These are phyloP conservation scores for Orgyia antiqua DNA, from an alignment of 2,888 invertebrate genomes.

Conservation along the genomic window DNA sequence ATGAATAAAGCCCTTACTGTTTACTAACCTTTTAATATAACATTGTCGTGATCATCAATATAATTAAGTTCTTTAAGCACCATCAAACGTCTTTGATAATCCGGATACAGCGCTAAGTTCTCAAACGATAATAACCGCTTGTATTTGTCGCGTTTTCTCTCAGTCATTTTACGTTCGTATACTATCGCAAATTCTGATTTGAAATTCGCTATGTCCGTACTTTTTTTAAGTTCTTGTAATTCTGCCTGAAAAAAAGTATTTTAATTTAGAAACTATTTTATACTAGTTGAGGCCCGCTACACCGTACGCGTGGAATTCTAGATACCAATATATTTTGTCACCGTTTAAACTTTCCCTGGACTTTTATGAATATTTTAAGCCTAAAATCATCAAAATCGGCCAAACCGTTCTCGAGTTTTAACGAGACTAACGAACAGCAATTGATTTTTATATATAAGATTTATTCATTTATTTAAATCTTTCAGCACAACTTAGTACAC, in stretches of 20 bases:
- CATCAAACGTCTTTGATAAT: slow-evolving; percentile 89
- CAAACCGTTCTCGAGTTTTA: too few species aligned
- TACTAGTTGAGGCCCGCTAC: too few species aligned
- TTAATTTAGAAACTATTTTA: background rate
- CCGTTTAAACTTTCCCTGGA: too few species aligned
- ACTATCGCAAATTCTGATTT: slow-evolving; percentile 86
- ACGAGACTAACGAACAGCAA: too few species aligned
- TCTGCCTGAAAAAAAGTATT: slow-evolving; percentile 39
- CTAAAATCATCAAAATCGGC: too few species aligned
- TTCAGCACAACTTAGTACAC: too few species aligned
- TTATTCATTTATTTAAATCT: too few species aligned
- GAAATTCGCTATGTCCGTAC: slow-evolving; percentile 87
- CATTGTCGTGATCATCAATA: slow-evolving; percentile 68
- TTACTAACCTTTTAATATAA: slow-evolving; percentile 62
- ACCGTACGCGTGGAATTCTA: too few species aligned
- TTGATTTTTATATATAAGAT: too few species aligned
- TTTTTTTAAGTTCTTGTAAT: slow-evolving; percentile 74
- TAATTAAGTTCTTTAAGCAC: slow-evolving; percentile 87
- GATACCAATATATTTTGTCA: too few species aligned
- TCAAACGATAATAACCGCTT: slow-evolving; percentile 89
- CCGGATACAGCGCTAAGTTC: slow-evolving; percentile 91
- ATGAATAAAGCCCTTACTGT: too few species aligned
- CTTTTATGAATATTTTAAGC: too few species aligned
- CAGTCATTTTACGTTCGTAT: slow-evolving; percentile 85
- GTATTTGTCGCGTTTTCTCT: slow-evolving; percentile 82